Base-by-base conservation (phyloP, 2,113 vertebrate species). In the Psophia crepitans region DNA sequence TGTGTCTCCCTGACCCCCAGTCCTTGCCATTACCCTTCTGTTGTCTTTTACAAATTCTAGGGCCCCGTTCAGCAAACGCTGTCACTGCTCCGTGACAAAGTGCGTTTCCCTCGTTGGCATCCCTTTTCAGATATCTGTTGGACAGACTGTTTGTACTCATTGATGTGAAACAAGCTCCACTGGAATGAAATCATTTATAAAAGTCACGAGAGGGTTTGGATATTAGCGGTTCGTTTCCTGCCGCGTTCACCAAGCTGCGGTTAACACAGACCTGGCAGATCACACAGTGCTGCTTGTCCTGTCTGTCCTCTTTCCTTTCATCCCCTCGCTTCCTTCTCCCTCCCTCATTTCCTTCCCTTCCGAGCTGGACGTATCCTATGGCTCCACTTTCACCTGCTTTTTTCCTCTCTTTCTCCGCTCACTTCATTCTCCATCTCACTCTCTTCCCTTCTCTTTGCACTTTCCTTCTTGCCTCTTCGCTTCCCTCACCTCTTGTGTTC, bases 261-360 rank as follows among this genome's bases (percentile, higher is more conserved):
- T 96, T 94, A 94, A 54, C 64, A 16, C 5, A 1, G 39, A 51
- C 73, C 90, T 68, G 86, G 71, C 78, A 82, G 76, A 78, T 8
- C 23, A 8, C 76, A 13, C 4, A 7, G 48, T 61, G 35, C 35
- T 71, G 18, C 78, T 91, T 51, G 54, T 69, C 33, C 81, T 93
- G 26, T 10, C 84, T 49, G 27, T 57, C 51, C 63, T 80, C 56
- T 88, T 88, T 92, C 76, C 56, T 88, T 88, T 92, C 76, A 80
- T 73, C 84, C 70, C 26, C 60, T 79, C 0, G 0, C 37, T 96
- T 95, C 77, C 73, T 76, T 87, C n/a, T 44, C 44, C 54, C 70
- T 93, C 96, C 81, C 77, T 89, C 54, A 39, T 94, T 92, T 93
- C 85, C 91, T 77, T 93, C 75, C 73, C 12, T 56, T 84, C 35